Conservation (phyloP, 2,113 vertebrate genomes). For the Ovibos moschatus region DNA sequence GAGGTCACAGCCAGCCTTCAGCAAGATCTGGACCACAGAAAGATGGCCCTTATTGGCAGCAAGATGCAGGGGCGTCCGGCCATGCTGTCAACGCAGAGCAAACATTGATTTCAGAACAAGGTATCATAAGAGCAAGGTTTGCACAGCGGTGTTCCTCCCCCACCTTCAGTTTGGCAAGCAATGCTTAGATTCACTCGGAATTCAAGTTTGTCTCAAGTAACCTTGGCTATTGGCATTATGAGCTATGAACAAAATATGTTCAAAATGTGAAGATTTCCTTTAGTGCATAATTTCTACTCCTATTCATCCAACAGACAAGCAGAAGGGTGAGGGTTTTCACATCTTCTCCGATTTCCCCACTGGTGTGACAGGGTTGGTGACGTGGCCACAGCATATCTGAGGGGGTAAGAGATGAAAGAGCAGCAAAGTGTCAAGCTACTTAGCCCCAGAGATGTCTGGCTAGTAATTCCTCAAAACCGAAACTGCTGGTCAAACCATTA, state of each 20-base stretch:
- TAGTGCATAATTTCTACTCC: background rate
- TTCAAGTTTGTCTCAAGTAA: constrained; percentile 17
- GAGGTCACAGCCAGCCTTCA: constrained; percentile 96
- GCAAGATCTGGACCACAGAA: constrained; percentile 91
- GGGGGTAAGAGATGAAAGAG: background rate
- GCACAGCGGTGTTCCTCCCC: fast-evolving
- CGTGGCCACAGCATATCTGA: background rate
- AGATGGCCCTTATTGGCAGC: constrained; percentile 95
- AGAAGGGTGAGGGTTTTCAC: background rate
- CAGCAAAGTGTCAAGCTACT: background rate
- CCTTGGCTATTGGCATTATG: background rate
- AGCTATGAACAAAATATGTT: background rate
- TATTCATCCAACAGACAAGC: background rate
- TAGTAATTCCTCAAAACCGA: background rate
- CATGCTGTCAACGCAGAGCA: constrained; percentile 87
- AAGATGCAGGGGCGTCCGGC: constrained; percentile 94
- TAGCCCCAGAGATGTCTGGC: background rate
- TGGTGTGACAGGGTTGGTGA: background rate
- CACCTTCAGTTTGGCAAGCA: background rate
- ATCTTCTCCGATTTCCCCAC: background rate
- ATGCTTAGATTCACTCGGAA: background rate
- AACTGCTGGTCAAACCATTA: background rate
- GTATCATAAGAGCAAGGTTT: background rate
- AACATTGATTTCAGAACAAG: constrained; percentile 45
- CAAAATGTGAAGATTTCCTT: background rate